Percentiles rank a stretch among this genome's conserved stretches.
phyloP scores from a whole-genome alignment of 2,797 vertebrate species.

The Acrossocheilus wenchowensis region DNA sequence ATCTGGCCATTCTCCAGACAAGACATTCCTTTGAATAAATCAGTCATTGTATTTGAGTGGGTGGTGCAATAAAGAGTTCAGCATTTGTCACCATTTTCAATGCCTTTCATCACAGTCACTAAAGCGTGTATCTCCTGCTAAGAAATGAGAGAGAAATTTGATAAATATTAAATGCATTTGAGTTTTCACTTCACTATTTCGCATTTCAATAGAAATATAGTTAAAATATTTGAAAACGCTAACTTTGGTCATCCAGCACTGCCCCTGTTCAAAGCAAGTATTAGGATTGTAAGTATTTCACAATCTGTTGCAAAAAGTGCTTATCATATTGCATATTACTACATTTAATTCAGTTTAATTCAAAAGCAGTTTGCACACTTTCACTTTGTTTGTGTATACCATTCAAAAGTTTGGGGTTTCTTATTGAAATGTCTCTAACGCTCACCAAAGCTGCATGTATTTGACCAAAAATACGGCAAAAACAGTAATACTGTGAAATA shows the following conservation, averaged over 20 bases:
- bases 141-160: neutral
- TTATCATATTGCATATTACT: neutral
- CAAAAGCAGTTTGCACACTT: neutral
- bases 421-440: neutral
- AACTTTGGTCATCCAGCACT: neutral
- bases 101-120: conserved; percentile 31
- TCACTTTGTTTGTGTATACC: neutral
- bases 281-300: neutral
- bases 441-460: neutral
- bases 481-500: neutral
- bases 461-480: neutral
- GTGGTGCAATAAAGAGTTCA: conserved; percentile 51
- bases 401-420: neutral
- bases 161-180: conserved; percentile 14
- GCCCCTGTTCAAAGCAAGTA: neutral
- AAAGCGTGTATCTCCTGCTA: neutral
- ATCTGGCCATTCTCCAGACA: conserved; percentile 57
- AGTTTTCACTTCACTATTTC: neutral
- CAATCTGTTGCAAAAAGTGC: neutral
- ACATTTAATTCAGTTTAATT: neutral
- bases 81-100: conserved; percentile 45
- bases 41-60: conserved; percentile 59
- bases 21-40: conserved; percentile 64
- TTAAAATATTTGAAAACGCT: neutral
- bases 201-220: neutral